These are phyloP conservation scores for Mormyrus hasselquistii DNA, from an alignment of 2,797 vertebrate species.

Conservation along the genomic window DNA sequence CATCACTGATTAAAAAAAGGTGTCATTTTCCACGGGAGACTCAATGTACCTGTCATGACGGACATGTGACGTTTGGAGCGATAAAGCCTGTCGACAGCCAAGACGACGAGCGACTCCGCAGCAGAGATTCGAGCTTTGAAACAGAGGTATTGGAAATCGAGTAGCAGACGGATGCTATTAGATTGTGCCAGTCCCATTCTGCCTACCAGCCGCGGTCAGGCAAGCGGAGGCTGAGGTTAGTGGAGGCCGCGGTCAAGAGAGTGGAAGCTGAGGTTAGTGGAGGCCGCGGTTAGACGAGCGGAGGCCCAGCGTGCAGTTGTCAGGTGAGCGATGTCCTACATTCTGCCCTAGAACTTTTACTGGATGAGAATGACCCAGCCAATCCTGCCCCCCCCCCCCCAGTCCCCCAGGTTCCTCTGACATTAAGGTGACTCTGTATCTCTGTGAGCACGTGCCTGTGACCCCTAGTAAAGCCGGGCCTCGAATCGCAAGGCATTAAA, in stretches of 20 bases:
- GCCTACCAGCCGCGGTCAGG: neutral
- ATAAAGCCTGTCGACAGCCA: neutral
- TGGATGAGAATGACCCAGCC: slow-evolving; percentile 63
- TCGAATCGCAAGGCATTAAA: neutral
- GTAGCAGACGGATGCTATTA: neutral
- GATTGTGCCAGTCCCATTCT: neutral
- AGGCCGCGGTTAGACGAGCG: neutral
- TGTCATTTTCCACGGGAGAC: neutral
- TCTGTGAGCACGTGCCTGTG: neutral
- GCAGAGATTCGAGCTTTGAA: neutral
- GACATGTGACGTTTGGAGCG: neutral
- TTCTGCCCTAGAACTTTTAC: slow-evolving; percentile 51
- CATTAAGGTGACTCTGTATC: slow-evolving; percentile 27
- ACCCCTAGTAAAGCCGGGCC: neutral
- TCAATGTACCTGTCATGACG: neutral
- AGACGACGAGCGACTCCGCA: neutral
- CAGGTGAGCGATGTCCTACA: slow-evolving; percentile 65
- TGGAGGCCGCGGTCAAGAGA: neutral
- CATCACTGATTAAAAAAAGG: neutral
- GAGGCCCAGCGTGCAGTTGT: slow-evolving; percentile 30
- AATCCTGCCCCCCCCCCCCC: slow-evolving; percentile 30
- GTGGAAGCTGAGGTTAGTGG: neutral
- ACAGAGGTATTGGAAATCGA: neutral
- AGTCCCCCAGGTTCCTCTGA: slow-evolving; percentile 13
- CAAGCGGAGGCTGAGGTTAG: neutral